phyloP scores from a whole-genome alignment of 2,113 vertebrate genomes.

The Triplophysa rosa region DNA sequence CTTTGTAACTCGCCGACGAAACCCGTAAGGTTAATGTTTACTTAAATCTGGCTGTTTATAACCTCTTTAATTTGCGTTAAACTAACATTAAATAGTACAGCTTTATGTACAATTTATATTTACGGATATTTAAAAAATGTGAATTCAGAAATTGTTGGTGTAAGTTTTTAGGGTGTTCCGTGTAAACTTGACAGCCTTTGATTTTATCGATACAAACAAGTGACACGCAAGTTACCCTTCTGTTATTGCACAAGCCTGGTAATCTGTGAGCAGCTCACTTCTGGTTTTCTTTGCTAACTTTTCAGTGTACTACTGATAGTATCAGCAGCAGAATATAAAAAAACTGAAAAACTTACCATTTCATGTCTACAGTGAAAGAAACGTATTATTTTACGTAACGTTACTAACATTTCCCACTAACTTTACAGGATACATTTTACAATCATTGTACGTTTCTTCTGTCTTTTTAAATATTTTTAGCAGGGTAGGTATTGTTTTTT shows the following conservation, averaged over 20 bases:
- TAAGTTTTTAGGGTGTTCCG: neutral
- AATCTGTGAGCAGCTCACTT: constrained; percentile 18
- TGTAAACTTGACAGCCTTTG: neutral
- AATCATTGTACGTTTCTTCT: too few species aligned
- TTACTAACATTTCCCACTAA: too few species aligned
- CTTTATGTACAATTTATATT: neutral
- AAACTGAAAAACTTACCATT: neutral
- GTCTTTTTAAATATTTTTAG: too few species aligned
- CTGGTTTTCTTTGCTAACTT: neutral
- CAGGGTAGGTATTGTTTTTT: too few species aligned
- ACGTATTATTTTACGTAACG: too few species aligned
- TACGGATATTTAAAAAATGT: too few species aligned
- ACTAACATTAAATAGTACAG: neutral
- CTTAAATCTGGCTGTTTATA: constrained; percentile 5
- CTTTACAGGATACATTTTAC: too few species aligned
- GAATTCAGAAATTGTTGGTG: neutral
- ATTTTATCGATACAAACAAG: neutral
- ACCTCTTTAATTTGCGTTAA: neutral
- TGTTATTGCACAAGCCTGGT: neutral
- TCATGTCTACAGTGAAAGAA: neutral
- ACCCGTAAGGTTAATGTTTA: neutral
- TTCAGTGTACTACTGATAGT: neutral
- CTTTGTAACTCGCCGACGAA: neutral
- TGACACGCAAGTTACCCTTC: neutral
- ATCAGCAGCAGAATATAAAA: neutral